Percentiles rank a stretch among this genome's conserved stretches.
Conservation (phyloP, 2,888 invertebrate species). For the Geophilus truncorum region DNA sequence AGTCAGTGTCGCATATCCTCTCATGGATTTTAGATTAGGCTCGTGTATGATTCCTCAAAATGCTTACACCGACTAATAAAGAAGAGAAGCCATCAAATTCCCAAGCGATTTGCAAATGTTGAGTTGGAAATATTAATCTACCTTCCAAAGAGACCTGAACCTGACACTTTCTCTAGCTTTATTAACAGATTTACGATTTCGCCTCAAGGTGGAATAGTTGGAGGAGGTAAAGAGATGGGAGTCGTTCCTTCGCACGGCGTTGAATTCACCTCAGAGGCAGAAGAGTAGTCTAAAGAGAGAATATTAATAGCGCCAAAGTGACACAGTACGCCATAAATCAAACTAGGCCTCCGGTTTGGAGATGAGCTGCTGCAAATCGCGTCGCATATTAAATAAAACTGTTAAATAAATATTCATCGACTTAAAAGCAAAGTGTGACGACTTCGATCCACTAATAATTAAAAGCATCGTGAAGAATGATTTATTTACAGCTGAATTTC, state of each 20-base stretch:
- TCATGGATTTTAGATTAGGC: neutral
- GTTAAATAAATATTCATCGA: conserved; percentile 6
- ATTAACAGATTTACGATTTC: conserved; percentile 22
- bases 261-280: conserved; percentile 13
- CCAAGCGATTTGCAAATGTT: conserved; percentile 10
- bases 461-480: neutral
- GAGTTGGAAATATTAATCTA: conserved; percentile 27
- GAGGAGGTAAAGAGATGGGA: neutral
- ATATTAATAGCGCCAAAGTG: conserved; percentile 16
- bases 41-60: neutral
- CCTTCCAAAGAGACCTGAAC: conserved; percentile 5
- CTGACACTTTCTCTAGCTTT: conserved; percentile 1
- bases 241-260: neutral
- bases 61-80: neutral
- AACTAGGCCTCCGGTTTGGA: neutral
- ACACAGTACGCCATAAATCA: conserved; percentile 1
- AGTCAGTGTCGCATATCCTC: conserved; percentile 20
- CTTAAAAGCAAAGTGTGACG: neutral
- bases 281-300: conserved; percentile 10
- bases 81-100: conserved; percentile 12
- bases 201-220: conserved; percentile 25
- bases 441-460: conserved; percentile 10
- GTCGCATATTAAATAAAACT: neutral
- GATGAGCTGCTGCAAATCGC: conserved; percentile 11
- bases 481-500: neutral